These are phyloP conservation scores for Stercorarius parasiticus DNA, from an alignment of 2,113 vertebrate genomes.

Conservation along the genomic window DNA sequence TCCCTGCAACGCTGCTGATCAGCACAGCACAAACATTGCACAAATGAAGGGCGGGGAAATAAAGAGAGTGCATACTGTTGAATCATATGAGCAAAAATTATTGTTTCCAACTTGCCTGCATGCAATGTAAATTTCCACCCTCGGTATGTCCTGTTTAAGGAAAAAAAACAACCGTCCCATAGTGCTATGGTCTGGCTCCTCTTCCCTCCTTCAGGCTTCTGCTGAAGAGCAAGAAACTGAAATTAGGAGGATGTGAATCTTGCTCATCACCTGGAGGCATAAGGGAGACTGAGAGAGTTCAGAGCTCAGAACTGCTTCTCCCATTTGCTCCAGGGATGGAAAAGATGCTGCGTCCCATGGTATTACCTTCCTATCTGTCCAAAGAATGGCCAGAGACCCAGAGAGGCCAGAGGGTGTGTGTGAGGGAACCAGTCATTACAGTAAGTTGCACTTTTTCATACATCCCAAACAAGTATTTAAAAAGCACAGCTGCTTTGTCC, in stretches of 20 bases:
- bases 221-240: neutral
- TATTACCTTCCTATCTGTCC: neutral
- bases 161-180: too few species aligned
- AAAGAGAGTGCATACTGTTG: neutral
- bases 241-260: neutral
- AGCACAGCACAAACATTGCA: neutral
- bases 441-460: neutral
- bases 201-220: neutral
- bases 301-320: neutral
- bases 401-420: neutral
- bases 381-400: neutral
- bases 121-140: neutral
- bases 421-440: neutral
- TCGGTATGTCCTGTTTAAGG: neutral
- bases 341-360: neutral
- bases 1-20: neutral
- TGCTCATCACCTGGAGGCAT: neutral
- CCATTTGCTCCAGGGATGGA: neutral
- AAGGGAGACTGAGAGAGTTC: neutral
- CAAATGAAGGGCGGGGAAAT: neutral
- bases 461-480: neutral
- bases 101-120: neutral
- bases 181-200: neutral
- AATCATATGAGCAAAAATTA: neutral
- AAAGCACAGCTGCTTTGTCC: neutral